Evolutionary conservation across 2,888 invertebrate species (phyloP).

Genomic region (Drosophila nr. medialis): DNA sequence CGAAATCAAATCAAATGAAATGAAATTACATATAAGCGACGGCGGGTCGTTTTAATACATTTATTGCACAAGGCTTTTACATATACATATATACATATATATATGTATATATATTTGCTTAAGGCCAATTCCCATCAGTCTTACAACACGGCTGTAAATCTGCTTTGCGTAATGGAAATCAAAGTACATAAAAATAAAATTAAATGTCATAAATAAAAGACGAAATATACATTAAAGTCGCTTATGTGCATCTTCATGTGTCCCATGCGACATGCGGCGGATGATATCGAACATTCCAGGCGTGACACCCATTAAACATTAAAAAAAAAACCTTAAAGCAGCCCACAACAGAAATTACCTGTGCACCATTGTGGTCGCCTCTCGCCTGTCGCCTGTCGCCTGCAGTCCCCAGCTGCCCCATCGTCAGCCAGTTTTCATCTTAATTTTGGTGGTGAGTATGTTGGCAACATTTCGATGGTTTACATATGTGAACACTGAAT

Average conservation of each 20-base stretch:
- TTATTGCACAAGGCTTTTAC: constrained; percentile 32
- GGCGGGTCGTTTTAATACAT: constrained; percentile 24
- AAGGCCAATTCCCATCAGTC: constrained; percentile 17
- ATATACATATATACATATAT: not conserved
- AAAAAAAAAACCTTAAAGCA: constrained; percentile 27
- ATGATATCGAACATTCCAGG: constrained; percentile 42
- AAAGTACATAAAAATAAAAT: constrained; percentile 72
- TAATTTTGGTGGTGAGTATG: constrained; percentile 41
- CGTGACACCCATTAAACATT: constrained; percentile 62
- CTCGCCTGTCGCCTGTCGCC: not conserved
- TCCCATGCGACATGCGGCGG: constrained; percentile 26
- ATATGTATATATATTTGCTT: constrained; percentile 15
- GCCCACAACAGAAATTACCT: not conserved
- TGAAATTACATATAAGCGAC: constrained; percentile 33
- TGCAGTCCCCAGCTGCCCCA: not conserved
- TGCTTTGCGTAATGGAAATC: constrained; percentile 66
- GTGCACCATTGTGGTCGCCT: constrained; percentile 6
- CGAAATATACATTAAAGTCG: constrained; percentile 34
- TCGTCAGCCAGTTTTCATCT: constrained; percentile 1
- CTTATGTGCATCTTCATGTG: constrained; percentile 16
- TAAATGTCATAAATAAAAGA: constrained; percentile 71
- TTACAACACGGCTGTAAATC: constrained; percentile 34
- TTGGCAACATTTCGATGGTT: not conserved
- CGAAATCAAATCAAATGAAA: constrained; percentile 62
- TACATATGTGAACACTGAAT: not conserved